Percentiles rank a stretch among this genome's conserved stretches.
Conservation (phyloP, 1,140 invertebrate genomes). For the Drosophila erecta region DNA sequence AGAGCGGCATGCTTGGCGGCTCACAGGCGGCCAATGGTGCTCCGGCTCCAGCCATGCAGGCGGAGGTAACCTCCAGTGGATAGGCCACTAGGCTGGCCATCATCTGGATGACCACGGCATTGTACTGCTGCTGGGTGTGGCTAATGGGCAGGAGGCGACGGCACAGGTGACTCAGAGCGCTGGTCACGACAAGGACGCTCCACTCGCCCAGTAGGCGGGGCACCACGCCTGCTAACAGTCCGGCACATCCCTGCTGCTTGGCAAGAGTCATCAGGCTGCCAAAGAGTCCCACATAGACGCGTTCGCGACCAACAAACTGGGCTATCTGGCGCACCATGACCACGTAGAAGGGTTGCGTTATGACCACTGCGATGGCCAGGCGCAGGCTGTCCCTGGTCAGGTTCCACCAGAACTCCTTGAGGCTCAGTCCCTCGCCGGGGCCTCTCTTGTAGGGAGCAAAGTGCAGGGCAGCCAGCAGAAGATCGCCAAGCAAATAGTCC, state of each 20-base stretch:
- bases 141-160: constrained; percentile 2
- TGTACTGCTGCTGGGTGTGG: constrained; percentile 22
- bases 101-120: constrained; percentile 41
- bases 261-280: constrained; percentile 10
- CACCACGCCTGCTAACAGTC: constrained; percentile 52
- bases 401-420: constrained; percentile 27
- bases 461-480: constrained; percentile 11
- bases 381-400: constrained; percentile 27
- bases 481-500: constrained; percentile 19
- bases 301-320: constrained; percentile 54
- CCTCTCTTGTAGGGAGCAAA: constrained; percentile 9
- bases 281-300: constrained; percentile 9
- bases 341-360: constrained; percentile 59
- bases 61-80: constrained; percentile 49
- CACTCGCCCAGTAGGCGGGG: constrained; percentile 45
- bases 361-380: constrained; percentile 25
- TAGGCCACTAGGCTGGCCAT: constrained; percentile 27
- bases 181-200: constrained; percentile 39
- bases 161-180: constrained; percentile 11
- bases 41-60: constrained; percentile 59
- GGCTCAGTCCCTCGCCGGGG: background rate
- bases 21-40: constrained; percentile 45
- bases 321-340: constrained; percentile 61
- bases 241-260: constrained; percentile 3
- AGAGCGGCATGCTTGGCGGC: constrained; percentile 60